A percentile compares a stretch with the other conserved stretches of the same genome.
Conservation (phyloP, 2,797 vertebrate species). For the Linurgus olivaceus region DNA sequence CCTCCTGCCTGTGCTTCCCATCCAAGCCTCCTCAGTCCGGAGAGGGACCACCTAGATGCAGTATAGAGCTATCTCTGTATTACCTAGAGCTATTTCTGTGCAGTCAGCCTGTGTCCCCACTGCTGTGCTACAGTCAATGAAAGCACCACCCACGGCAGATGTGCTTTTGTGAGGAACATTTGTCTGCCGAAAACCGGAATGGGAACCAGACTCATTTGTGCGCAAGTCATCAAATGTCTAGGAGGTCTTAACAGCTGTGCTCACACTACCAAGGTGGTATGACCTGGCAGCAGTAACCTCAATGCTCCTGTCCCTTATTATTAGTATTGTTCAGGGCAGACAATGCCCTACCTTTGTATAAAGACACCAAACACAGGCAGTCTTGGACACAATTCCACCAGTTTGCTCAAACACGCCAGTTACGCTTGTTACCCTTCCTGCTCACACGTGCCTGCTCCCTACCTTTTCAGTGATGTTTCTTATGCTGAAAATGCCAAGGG, state of each 20-base stretch:
- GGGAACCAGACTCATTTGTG: background rate
- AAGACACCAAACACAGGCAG: background rate
- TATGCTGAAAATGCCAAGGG: constrained; percentile 38
- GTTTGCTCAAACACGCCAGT: background rate
- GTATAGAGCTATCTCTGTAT: background rate
- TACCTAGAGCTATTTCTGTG: constrained; percentile 36
- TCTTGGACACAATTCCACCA: background rate
- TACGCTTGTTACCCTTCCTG: background rate
- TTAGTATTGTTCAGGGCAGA: background rate
- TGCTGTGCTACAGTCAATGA: background rate
- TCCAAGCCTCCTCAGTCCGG: background rate
- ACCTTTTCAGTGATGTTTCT: constrained; percentile 35
- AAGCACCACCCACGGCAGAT: constrained; percentile 12
- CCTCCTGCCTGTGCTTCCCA: constrained; percentile 37
- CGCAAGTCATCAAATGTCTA: background rate
- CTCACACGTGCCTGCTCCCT: background rate
- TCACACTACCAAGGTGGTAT: constrained; percentile 10
- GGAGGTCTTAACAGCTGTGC: constrained; percentile 38
- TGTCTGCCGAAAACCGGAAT: background rate
- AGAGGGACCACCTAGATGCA: constrained; percentile 17
- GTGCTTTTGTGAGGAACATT: constrained; percentile 23
- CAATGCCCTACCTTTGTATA: background rate
- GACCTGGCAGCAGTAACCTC: constrained; percentile 4
- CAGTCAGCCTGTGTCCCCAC: background rate
- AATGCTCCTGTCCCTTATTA: background rate